phyloP scores from a whole-genome alignment of 2,888 invertebrate species.

The Danaus chrysippus region DNA sequence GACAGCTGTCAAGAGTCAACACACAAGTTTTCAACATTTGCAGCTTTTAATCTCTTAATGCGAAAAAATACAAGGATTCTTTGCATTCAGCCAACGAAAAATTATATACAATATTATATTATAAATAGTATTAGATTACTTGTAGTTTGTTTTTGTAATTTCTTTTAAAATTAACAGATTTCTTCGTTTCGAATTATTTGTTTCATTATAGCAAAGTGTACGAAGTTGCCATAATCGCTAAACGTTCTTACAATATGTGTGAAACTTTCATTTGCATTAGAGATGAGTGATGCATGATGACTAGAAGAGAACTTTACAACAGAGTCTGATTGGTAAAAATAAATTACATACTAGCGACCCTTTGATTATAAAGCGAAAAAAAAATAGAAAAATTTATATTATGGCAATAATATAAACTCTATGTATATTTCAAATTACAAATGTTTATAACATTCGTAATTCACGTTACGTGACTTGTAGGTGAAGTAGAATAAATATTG shows the following conservation, averaged over 20 bases:
- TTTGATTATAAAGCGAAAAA: no score
- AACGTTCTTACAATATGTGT: slow-evolving; percentile 40
- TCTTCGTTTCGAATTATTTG: no score
- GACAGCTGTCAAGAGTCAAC: slow-evolving; percentile 33
- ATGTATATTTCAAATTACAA: no score
- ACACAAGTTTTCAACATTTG: slow-evolving; percentile 13
- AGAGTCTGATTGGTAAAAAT: slow-evolving; percentile 5
- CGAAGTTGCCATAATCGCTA: slow-evolving; percentile 40
- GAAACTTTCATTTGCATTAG: slow-evolving; percentile 41
- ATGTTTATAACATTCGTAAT: no score
- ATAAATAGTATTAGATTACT: no score
- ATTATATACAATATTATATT: no score
- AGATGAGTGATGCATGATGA: slow-evolving; percentile 20
- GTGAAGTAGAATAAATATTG: no score
- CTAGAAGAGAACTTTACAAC: slow-evolving; percentile 13
- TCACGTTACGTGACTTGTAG: no score
- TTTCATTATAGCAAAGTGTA: slow-evolving; percentile 14
- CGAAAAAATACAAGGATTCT: slow-evolving; percentile 11
- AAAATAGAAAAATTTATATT: no score
- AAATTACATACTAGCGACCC: background rate
- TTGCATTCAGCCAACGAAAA: background rate
- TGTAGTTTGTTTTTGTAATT: no score
- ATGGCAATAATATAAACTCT: no score
- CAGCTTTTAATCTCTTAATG: slow-evolving; percentile 18
- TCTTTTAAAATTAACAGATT: no score